A percentile compares a stretch with the other conserved stretches of the same genome.
Evolutionary conservation across 2,888 invertebrate genomes (phyloP).

Genomic region (Mimas tiliae): DNA sequence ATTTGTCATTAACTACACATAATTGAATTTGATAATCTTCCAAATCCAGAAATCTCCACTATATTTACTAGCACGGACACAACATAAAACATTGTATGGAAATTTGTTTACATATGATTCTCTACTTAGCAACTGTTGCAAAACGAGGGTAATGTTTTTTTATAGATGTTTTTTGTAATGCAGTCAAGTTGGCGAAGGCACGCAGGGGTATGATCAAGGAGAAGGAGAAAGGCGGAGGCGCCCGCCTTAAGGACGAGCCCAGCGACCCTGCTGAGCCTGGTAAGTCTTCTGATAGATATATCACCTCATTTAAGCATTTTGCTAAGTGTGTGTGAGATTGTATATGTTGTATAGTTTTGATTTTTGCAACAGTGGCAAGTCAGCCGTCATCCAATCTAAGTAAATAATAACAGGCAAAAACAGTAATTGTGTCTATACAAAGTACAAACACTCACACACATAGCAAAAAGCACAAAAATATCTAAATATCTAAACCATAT

Average conservation of each 20-base stretch:
- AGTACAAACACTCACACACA: too few species aligned
- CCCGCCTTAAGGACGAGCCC: slow-evolving; percentile 82
- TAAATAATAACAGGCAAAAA: too few species aligned
- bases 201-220: slow-evolving; percentile 85
- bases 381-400: too few species aligned
- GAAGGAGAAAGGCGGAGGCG: slow-evolving; percentile 84
- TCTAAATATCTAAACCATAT: too few species aligned
- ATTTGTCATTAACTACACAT: too few species aligned
- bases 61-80: not conserved
- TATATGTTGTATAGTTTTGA: not conserved
- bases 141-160: slow-evolving; percentile 16
- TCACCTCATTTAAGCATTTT: not conserved
- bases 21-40: too few species aligned
- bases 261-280: slow-evolving; percentile 81
- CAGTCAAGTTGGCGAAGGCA: slow-evolving; percentile 86
- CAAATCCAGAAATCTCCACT: not conserved
- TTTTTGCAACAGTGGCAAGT: too few species aligned
- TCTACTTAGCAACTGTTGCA: not conserved
- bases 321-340: not conserved
- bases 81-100: not conserved
- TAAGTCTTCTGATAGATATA: slow-evolving; percentile 42
- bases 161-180: slow-evolving; percentile 35
- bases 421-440: too few species aligned
- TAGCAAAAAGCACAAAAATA: too few species aligned
- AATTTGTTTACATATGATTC: not conserved